Base-by-base conservation (phyloP, 1,140 invertebrate species). In the Bombus confusus region DNA sequence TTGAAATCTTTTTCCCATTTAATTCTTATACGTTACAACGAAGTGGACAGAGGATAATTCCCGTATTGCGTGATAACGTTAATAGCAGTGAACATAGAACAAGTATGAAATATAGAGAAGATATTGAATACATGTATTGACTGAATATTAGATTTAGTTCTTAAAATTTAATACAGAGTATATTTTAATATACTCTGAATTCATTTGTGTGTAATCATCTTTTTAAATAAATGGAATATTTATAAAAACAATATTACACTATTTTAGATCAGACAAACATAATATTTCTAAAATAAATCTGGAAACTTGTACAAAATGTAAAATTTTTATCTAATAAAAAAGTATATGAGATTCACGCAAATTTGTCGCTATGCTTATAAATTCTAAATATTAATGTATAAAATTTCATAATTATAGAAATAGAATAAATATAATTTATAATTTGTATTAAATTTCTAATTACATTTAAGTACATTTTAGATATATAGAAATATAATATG, bases 1-100 rank as follows among this genome's bases (percentile, higher is more conserved):
- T 98, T 0, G 96, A 98, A 85, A 96, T 96, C 18, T 98, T 97
- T 92, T 98, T 98, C 90, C 98, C 98, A 0, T 98, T 98, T 95
- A 98, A 98, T 95, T 97, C 97, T 5, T 98, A 97, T 92, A 88
- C 97, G 37, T 95, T 98, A 28, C 75, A 86, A n/a, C 92, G 91
- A 25, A 96, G 96, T 39, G 88, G 92, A 64, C 87, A 93, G 18
- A 93, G 93, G 86, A 95, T 96, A 78, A 64, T 72, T 57, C 88
- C 94, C 10, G 79, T 95, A 68, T 96, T 96, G 91, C 89, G 62
- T 57, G 72, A 83, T 25, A 88, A 80, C 77, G 18, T 52, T 71
- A 57, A 13, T 34, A 68, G 6, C 68, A 41, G 37, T 18, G 31
- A 80, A 39, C 43, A 62, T 28, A 80, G 22, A 37, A 75, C 31